A percentile compares a stretch with the other conserved stretches of the same genome.
Evolutionary conservation across 2,113 vertebrate species (phyloP).

Genomic region (Gnathonemus echidnorhynchus): DNA sequence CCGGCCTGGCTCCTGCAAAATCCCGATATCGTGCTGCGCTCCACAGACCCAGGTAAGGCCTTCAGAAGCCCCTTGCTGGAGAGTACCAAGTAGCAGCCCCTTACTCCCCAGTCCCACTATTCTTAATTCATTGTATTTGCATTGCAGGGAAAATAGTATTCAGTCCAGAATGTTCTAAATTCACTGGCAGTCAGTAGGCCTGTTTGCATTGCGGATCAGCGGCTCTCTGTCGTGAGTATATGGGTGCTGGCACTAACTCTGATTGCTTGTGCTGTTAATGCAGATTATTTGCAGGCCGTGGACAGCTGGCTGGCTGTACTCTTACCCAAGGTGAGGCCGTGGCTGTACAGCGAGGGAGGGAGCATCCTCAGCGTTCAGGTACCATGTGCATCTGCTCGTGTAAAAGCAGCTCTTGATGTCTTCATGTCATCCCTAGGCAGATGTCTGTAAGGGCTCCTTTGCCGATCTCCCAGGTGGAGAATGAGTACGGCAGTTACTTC

Average conservation of each 20-base stretch:
- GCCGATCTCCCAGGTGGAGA: conserved; percentile 71
- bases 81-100: not conserved
- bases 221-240: not conserved
- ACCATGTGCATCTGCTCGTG: not conserved
- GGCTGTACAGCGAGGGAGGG: conserved; percentile 80
- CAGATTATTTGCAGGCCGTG: conserved; percentile 81
- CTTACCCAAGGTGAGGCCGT: conserved; percentile 76
- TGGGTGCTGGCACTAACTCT: not conserved
- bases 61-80: not conserved
- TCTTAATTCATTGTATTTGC: not conserved
- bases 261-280: conserved; percentile 7
- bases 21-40: conserved; percentile 73
- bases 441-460: not conserved
- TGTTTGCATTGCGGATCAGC: not conserved
- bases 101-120: not conserved
- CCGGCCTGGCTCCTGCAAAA: conserved; percentile 87
- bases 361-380: conserved; percentile 95
- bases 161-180: not conserved
- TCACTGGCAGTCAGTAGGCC: not conserved
- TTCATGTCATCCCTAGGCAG: not conserved
- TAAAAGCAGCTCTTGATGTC: not conserved
- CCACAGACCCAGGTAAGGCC: conserved; percentile 71
- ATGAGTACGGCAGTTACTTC: conserved; percentile 88
- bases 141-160: not conserved
- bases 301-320: conserved; percentile 80